These are phyloP conservation scores for Nicator chloris DNA, from an alignment of 2,113 vertebrate genomes.

Conservation along the genomic window DNA sequence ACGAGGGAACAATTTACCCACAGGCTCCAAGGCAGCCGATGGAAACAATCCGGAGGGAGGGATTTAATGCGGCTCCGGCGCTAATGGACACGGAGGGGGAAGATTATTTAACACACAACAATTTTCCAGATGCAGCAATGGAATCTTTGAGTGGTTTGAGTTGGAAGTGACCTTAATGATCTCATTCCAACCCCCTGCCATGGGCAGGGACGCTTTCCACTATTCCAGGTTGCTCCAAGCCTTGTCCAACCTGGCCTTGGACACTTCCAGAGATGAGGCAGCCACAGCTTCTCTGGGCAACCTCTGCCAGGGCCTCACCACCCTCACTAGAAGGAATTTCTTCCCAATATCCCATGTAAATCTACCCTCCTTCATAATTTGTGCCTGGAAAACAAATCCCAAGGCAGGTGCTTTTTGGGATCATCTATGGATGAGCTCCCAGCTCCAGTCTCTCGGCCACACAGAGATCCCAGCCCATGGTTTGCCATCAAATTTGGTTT, in stretches of 20 bases:
- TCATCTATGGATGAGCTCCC: neutral
- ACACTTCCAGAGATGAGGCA: neutral
- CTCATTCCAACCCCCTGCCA: neutral
- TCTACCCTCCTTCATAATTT: neutral
- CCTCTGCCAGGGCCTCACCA: fast-evolving
- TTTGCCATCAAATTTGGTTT: neutral
- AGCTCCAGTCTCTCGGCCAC: neutral
- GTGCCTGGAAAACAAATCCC: neutral
- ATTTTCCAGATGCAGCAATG: neutral
- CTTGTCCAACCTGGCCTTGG: fast-evolving
- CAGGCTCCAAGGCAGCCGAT: slow-evolving; percentile 11
- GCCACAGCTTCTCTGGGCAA: neutral
- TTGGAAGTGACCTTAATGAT: neutral
- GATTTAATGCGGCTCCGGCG: neutral
- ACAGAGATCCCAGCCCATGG: neutral
- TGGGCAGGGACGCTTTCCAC: neutral
- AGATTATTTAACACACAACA: slow-evolving; percentile 7
- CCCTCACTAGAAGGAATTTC: neutral
- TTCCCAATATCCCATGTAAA: neutral
- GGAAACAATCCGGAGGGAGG: neutral
- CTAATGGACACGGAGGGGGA: neutral
- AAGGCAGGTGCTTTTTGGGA: neutral
- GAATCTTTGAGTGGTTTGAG: neutral
- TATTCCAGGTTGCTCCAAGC: neutral
- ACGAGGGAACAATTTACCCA: slow-evolving; percentile 8